Base-by-base conservation (phyloP, 2,888 invertebrate genomes). In the Drosophila aldrichi region DNA sequence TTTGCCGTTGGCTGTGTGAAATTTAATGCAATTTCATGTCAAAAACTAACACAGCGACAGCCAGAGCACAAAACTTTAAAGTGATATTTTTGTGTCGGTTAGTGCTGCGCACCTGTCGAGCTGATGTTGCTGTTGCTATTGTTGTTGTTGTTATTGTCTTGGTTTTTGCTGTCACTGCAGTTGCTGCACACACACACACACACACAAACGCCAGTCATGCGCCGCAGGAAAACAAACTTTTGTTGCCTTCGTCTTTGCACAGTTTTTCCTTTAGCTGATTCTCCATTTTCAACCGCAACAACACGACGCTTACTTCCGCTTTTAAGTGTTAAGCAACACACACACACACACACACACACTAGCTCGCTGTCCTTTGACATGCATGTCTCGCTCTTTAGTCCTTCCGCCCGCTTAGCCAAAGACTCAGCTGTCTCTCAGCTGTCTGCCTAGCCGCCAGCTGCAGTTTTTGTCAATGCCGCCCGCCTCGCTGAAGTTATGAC, bases 1-100 rank as follows among this genome's bases (percentile, higher is more conserved):
- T 48, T 59, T 67, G 76, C 67, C 55, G 57, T 63, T 84, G 63
- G 69, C 71, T 73, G 73, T 79, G 77, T 46, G 77, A 86, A 84
- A 90, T 84, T 89, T 84, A 84, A 84, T 84, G 90, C 90, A 90
- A 90, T 84, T 84, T 88, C 84, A 77, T 84, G 84, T 84, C 90
- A 84, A 77, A 83, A 84, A 86, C 90, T 72, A 90, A 86, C 89
- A 90, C 73, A 85, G 86, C 88, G 83, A 83, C 83, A 85, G 82
- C 57, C 82, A 79, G 76, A 64, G 76, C 62, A 71, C 66, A 48
- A 77, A 84, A 84, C 90, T 84, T 84, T 90, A 84, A 84, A 88
- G 89, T 90, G 84, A 84, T 84, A 90, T 84, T 84, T 86, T 90
- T 90, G 90, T 90, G 83, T 79, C 69, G 77, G 89, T 82, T 88